phyloP scores from a whole-genome alignment of 1,140 invertebrate species.

The Riptortus pedestris region DNA sequence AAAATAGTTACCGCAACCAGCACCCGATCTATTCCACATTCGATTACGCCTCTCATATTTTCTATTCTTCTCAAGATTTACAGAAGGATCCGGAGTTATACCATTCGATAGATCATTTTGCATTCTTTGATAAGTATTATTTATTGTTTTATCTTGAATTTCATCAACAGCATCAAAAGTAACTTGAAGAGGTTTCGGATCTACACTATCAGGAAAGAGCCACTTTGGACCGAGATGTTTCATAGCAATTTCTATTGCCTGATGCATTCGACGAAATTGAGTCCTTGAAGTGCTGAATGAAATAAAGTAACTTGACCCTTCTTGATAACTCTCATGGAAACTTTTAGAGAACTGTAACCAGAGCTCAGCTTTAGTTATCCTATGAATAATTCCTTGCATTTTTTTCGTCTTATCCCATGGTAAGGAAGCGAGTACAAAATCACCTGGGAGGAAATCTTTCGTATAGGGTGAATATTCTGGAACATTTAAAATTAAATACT shows the following conservation, averaged over 20 bases:
- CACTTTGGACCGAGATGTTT: not conserved
- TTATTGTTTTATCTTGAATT: not conserved
- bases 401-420: not conserved
- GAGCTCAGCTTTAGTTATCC: slow-evolving; percentile 3
- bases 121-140: not conserved
- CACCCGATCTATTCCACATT: slow-evolving; percentile 12
- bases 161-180: not conserved
- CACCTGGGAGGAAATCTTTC: slow-evolving; percentile 5
- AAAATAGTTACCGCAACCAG: not conserved
- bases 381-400: slow-evolving; percentile 22
- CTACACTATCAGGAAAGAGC: slow-evolving; percentile 3
- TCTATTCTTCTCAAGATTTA: not conserved
- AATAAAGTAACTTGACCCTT: slow-evolving; percentile 4
- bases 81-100: not conserved
- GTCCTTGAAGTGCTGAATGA: slow-evolving; percentile 7
- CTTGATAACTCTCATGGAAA: slow-evolving; percentile 9
- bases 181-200: not conserved
- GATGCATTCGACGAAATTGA: slow-evolving; percentile 11
- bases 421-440: not conserved
- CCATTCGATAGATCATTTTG: not conserved
- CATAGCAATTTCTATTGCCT: slow-evolving; percentile 13
- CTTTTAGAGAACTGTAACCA: slow-evolving; percentile 14
- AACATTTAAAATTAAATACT: slow-evolving; percentile 12
- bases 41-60: not conserved
- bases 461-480: not conserved